phyloP scores from a whole-genome alignment of 2,113 vertebrate genomes.

The Oryzias melastigma region DNA sequence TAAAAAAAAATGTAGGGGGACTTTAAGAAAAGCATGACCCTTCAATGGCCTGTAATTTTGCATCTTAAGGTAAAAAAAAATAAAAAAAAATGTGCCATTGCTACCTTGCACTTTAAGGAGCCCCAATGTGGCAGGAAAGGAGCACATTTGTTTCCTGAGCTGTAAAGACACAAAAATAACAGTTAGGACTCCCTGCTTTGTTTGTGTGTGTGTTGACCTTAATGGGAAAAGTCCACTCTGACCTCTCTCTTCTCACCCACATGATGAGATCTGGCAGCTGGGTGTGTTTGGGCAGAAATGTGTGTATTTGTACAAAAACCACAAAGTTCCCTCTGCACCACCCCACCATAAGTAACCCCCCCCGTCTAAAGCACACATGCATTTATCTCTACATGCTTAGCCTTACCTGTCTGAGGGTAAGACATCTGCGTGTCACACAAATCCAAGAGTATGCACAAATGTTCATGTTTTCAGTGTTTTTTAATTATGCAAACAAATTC shows the following conservation, averaged over 20 bases:
- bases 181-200: slow-evolving; percentile 17
- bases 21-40: no score
- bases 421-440: slow-evolving; percentile 20
- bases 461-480: slow-evolving; percentile 25
- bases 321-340: slow-evolving; percentile 53
- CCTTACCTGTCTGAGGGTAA: slow-evolving; percentile 33
- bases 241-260: slow-evolving; percentile 50
- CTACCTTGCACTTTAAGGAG: neutral
- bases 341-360: slow-evolving; percentile 52
- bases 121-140: neutral
- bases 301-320: slow-evolving; percentile 70
- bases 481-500: slow-evolving; percentile 10
- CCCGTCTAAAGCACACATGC: slow-evolving; percentile 26
- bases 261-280: slow-evolving; percentile 68
- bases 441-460: slow-evolving; percentile 7
- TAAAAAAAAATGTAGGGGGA: no score
- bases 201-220: slow-evolving; percentile 1
- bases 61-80: neutral
- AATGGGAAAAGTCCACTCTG: neutral
- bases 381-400: slow-evolving; percentile 23
- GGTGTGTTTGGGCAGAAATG: slow-evolving; percentile 62
- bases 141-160: slow-evolving; percentile 13
- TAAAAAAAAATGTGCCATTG: neutral
- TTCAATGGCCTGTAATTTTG: no score
- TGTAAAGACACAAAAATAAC: slow-evolving; percentile 8